Percentiles rank a stretch among this genome's conserved stretches.
These are phyloP conservation scores for Tamandua tetradactyla DNA, from an alignment of 2,797 vertebrate genomes.

Conservation along the genomic window DNA sequence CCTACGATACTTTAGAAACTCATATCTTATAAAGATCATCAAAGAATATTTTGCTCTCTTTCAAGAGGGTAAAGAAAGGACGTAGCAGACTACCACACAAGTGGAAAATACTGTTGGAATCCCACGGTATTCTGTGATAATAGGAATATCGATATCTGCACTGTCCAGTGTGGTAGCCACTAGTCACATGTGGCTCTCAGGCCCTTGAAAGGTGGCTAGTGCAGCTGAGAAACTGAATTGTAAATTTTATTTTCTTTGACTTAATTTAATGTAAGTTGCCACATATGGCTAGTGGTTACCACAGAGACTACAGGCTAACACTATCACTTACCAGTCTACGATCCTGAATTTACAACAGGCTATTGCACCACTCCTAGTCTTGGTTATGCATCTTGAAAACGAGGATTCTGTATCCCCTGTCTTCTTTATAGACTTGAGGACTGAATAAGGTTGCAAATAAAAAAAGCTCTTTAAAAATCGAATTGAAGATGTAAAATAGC, in stretches of 20 bases:
- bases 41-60: conserved; percentile 37
- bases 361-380: neutral
- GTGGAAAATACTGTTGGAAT: conserved; percentile 44
- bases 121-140: conserved; percentile 7
- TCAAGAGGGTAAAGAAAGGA: conserved; percentile 33
- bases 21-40: neutral
- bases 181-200: too few species aligned
- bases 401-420: neutral
- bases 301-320: neutral
- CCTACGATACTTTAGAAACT: conserved; percentile 23
- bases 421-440: neutral
- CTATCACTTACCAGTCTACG: neutral
- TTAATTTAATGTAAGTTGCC: neutral
- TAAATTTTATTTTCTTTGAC: neutral
- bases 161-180: neutral
- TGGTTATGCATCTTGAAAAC: neutral
- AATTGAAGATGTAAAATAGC: conserved; percentile 33
- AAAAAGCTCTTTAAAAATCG: conserved; percentile 19
- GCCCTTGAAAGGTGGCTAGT: too few species aligned
- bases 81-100: conserved; percentile 26
- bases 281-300: neutral
- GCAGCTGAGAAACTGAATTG: neutral
- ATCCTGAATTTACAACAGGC: neutral
- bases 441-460: neutral
- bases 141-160: conserved; percentile 19